Percentiles rank a stretch among this genome's conserved stretches.
Conservation (phyloP, 2,113 vertebrate species). For the Aphyosemion australe region DNA sequence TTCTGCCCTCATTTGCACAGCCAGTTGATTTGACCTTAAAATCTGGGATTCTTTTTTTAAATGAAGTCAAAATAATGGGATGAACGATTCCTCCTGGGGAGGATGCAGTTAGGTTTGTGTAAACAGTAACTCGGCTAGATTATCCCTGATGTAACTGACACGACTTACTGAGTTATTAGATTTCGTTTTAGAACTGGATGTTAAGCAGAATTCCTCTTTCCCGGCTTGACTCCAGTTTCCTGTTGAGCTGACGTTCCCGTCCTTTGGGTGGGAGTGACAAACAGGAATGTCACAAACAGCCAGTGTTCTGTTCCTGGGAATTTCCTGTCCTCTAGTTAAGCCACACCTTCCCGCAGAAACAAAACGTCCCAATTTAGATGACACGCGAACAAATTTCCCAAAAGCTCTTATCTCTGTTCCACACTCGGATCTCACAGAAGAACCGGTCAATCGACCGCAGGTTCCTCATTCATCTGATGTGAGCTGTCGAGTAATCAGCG, state of each 20-base stretch:
- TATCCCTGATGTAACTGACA: no score
- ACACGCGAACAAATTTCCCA: conserved; percentile 26
- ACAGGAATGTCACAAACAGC: conserved; percentile 51
- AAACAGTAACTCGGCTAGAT: no score
- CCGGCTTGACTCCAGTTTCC: conserved; percentile 28
- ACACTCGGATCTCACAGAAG: background rate
- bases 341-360: conserved; percentile 27
- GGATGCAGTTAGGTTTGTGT: no score
- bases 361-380: conserved; percentile 55
- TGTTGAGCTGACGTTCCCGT: conserved; percentile 37
- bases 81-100: no score
- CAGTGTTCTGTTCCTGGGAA: conserved; percentile 63
- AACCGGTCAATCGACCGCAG: background rate
- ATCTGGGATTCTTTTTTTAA: no score
- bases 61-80: no score
- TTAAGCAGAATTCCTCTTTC: conserved; percentile 16
- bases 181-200: background rate
- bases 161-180: no score
- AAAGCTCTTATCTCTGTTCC: conserved; percentile 27
- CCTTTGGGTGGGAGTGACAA: conserved; percentile 25
- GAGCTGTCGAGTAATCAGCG: background rate
- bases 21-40: no score
- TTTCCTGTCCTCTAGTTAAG: conserved; percentile 57
- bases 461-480: conserved; percentile 42
- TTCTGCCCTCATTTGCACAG: no score